These are phyloP conservation scores for Leptoteleia sp. DNA, from an alignment of 1,140 invertebrate species.

Conservation along the genomic window DNA sequence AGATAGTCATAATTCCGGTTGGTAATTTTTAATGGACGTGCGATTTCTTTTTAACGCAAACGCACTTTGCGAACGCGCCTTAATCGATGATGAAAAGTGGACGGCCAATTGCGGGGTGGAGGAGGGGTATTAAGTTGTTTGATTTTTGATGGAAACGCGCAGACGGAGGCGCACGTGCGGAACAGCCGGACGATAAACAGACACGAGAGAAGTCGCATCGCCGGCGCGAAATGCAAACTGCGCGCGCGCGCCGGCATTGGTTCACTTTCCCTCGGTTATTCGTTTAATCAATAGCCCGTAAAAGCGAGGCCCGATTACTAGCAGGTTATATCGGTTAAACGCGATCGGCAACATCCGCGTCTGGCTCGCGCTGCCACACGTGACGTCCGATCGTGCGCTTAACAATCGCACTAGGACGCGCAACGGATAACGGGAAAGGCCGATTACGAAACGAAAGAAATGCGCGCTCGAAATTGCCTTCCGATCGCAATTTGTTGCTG, in stretches of 20 bases:
- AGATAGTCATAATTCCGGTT: too few species aligned
- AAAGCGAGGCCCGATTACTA: constrained; percentile 45
- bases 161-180: background rate
- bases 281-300: constrained; percentile 60
- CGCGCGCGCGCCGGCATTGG: constrained; percentile 13
- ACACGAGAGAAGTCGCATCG: constrained; percentile 6
- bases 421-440: constrained; percentile 39
- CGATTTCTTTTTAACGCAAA: too few species aligned
- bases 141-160: background rate
- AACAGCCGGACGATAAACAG: background rate
- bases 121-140: constrained; percentile 1
- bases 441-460: constrained; percentile 32
- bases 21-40: too few species aligned
- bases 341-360: constrained; percentile 24
- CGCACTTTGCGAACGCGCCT: too few species aligned
- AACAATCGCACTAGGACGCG: constrained; percentile 10
- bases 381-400: constrained; percentile 2
- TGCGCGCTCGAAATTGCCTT: constrained; percentile 9
- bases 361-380: constrained; percentile 1
- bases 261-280: constrained; percentile 58
- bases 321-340: constrained; percentile 26
- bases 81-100: too few species aligned
- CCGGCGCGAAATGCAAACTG: constrained; percentile 3
- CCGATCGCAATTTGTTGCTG: constrained; percentile 31
- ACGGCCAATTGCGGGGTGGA: too few species aligned